phyloP scores from a whole-genome alignment of 2,797 vertebrate genomes.

The Steatocranus sp. region DNA sequence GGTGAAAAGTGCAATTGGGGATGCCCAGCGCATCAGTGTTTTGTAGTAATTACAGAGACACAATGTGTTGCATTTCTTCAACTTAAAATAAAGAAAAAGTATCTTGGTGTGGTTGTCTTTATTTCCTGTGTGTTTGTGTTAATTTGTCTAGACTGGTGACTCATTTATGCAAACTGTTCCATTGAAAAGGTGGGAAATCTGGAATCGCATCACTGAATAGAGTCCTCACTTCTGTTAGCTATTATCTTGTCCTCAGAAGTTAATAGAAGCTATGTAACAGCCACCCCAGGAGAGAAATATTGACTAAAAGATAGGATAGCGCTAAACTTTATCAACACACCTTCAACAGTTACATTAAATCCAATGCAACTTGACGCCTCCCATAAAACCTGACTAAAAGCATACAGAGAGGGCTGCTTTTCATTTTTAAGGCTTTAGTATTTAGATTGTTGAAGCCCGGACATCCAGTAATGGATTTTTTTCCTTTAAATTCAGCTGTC shows the following conservation, averaged over 20 bases:
- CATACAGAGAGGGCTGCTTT: not conserved
- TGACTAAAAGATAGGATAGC: not conserved
- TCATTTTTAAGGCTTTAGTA: not conserved
- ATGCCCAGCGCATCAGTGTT: not conserved
- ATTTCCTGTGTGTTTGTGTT: not conserved
- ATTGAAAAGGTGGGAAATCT: not conserved
- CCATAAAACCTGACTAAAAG: not conserved
- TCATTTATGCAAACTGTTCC: not conserved
- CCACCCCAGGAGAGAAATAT: not conserved
- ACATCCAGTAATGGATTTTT: not conserved
- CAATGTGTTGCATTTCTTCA: not conserved
- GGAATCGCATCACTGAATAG: not conserved
- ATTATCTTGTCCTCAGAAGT: not conserved
- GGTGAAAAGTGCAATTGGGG: not conserved
- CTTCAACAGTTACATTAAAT: not conserved
- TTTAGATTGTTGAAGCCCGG: accelerated
- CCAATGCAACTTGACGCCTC: not conserved
- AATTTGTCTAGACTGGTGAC: not conserved
- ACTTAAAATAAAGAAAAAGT: not conserved
- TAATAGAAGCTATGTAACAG: not conserved
- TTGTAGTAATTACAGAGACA: not conserved
- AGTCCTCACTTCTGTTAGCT: not conserved
- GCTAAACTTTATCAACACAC: not conserved
- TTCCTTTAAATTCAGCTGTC: not conserved
- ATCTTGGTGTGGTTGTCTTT: not conserved